Evolutionary conservation across 2,797 vertebrate species (phyloP), one percentile per base, ranked within the genome.

Genomic region (Acanthornis magna): DNA sequence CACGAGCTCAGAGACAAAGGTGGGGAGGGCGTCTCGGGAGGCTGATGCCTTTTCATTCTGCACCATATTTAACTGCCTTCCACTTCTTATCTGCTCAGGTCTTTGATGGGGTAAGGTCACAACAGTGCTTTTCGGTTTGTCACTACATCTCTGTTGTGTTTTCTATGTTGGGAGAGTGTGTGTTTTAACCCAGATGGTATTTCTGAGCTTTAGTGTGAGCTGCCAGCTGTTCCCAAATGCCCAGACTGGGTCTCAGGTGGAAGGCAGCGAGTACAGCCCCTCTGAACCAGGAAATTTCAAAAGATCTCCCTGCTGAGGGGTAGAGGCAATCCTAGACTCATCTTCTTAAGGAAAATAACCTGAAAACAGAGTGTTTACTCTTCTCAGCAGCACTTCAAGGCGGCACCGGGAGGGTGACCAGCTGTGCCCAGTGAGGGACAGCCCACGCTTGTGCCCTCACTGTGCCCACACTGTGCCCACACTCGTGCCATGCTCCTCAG

Each of bases 1-100:
- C 19, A 9, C 3, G 15, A 45, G 6, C 22, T 65, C 13, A 26
- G 34, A 61, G 40, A 9, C 5, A 29, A 55, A 78, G 6, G 26
- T 22, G 36, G 17, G 27, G 15, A 60, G 1, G 3, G 10, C 6
- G 1, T 0, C 4, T 60, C 30, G 40, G 16, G 10, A 42, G 16
- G 20, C 7, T 55, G 27, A 42, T 42, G 40, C 40, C 40, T 42
- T 71, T 65, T 54, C 78, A 34, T 83, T 53, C 78, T 90, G 26
- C 13, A 30, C 16, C 17, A 9, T 3, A 15, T 72, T 68, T 34
- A n/a, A 23, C 11, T 68, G 30, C 23, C 22, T 81, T 75, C 15
- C 17, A 9, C 29, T 67, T 57, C 27, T 67, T 1, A 0, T 29
- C 16, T 45, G 19, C 16, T 51, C 17, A 53, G 26, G 9, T 9